Percentiles rank a stretch among this genome's conserved stretches.
Evolutionary conservation across 2,888 invertebrate species (phyloP).

Genomic region (Beris chalybata): DNA sequence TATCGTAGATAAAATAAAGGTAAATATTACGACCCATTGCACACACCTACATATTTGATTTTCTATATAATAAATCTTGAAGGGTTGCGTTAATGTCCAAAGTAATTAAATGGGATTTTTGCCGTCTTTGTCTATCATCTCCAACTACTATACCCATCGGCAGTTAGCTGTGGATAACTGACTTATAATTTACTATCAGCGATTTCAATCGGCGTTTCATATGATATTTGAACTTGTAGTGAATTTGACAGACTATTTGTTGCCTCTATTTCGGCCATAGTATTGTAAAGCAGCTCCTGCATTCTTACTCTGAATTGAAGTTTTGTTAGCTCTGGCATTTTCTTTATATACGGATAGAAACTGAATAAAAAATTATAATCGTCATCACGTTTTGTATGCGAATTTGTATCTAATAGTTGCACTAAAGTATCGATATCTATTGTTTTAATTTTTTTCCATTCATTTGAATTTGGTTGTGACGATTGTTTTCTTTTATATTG

Average conservation of each 20-base stretch:
- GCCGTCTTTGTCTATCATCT: no score
- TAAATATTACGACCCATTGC: no score
- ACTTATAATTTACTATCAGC: neutral
- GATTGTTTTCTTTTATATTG: conserved; percentile 14
- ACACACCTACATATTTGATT: no score
- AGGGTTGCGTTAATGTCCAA: no score
- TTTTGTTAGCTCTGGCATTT: conserved; percentile 24
- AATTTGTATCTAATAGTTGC: conserved; percentile 13
- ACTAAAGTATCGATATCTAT: conserved; percentile 21
- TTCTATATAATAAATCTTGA: no score
- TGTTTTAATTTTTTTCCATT: conserved; percentile 14
- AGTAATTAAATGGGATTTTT: no score
- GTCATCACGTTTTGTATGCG: conserved; percentile 20
- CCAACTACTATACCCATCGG: no score
- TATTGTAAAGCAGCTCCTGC: conserved; percentile 27
- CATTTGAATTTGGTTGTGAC: neutral
- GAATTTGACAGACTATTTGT: conserved; percentile 18
- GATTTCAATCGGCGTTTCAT: conserved; percentile 17
- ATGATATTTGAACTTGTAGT: conserved; percentile 26
- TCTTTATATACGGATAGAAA: conserved; percentile 26
- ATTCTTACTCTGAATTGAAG: conserved; percentile 25
- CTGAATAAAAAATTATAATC: conserved; percentile 28
- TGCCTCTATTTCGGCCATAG: conserved; percentile 28
- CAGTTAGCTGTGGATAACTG: no score
- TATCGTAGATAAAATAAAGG: no score